Evolutionary conservation across 2,113 vertebrate species (phyloP), one percentile per base, ranked within the genome.

Genomic region (Aythya baeri): DNA sequence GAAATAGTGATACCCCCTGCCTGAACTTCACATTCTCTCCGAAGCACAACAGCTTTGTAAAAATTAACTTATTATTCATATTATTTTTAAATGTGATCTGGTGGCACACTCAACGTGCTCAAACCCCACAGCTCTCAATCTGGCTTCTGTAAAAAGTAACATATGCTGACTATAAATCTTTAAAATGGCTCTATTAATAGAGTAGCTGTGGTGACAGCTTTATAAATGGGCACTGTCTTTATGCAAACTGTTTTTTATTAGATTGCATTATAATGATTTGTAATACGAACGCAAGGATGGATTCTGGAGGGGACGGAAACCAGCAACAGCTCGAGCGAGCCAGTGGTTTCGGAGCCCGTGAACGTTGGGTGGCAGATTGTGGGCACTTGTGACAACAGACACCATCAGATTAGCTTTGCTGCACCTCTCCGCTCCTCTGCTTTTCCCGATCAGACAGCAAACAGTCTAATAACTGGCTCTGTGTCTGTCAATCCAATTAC

Each of bases 91-190:
- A 44, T 25, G 88, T 95, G 91, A 96, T 92, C 89, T 83, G 89
- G 79, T 36, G 38, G 87, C 94, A 96, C 77, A 26, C 94, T 93
- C 90, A 91, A 81, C 3, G 7, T 88, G 90, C 94, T 96, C 92
- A 89, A 96, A 86, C 91, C 94, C 86, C 94, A 50, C 83, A 92
- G 95, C 95, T 96, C 86, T 96, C 97, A 97, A 96, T 96, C 96
- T 97, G 97, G 92, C 87, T 90, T 94, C 96, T 90, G 93, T 63
- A 96, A 98, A 97, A 98, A 93, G 91, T 82, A 97, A 95, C 97
- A 98, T 97, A 97, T 97, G 96, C 88, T 94, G 94, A 90, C 95
- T 88, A 97, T 96, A 97, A 98, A 98, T 98, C 97, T 97, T 93
- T 94, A 89, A 93, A 98, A 98, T 96, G 95, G 92, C 93, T 97